These are phyloP conservation scores for Furnarius figulus DNA, from an alignment of 2,113 vertebrate species.

Conservation along the genomic window DNA sequence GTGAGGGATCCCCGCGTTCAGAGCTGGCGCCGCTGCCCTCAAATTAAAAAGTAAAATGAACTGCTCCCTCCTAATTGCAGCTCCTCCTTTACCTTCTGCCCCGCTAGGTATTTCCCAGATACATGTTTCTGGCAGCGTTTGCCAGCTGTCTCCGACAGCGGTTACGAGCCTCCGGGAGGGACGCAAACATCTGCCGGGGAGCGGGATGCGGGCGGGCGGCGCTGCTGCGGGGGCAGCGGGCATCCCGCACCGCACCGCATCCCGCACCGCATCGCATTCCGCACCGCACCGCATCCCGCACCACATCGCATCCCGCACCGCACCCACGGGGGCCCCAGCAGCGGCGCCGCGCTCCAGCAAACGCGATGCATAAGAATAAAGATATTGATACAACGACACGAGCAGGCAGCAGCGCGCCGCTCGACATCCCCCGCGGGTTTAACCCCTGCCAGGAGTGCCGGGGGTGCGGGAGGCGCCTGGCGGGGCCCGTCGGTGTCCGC, in stretches of 20 bases:
- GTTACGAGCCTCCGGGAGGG: constrained; percentile 64
- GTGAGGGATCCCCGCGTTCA: not conserved
- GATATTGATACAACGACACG: not conserved
- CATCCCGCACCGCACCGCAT: not conserved
- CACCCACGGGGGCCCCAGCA: not conserved
- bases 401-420: not conserved
- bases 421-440: no score
- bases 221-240: not conserved
- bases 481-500: not conserved
- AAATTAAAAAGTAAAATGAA: not conserved
- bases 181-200: constrained; percentile 76
- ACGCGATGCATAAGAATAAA: not conserved
- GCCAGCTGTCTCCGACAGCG: constrained; percentile 81
- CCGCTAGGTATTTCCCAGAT: constrained; percentile 38
- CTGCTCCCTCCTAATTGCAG: not conserved
- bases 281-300: not conserved
- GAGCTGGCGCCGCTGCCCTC: not conserved
- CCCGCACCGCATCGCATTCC: not conserved
- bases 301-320: not conserved
- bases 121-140: not conserved
- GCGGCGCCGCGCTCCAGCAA: not conserved
- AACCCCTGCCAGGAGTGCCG: not conserved
- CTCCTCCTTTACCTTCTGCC: constrained; percentile 4
- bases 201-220: not conserved
- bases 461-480: not conserved